Conservation (phyloP, 2,113 vertebrate genomes). For the Hippocampus mohnikei region DNA sequence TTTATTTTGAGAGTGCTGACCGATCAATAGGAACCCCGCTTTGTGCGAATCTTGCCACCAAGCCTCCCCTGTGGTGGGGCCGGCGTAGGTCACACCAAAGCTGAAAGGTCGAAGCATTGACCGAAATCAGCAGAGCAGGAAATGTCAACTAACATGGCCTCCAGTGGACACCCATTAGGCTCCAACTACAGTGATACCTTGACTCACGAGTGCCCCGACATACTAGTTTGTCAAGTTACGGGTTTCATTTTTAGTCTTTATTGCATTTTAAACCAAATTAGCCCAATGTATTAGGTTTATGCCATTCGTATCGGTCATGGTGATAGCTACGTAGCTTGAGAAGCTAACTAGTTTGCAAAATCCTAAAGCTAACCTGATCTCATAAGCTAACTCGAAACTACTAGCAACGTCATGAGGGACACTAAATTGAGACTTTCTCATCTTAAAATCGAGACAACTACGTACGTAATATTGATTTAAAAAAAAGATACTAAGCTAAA, state of each 20-base stretch:
- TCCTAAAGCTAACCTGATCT: neutral
- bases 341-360: neutral
- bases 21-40: constrained; percentile 55
- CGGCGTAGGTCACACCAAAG: constrained; percentile 55
- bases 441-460: too few species aligned
- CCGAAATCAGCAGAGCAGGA: constrained; percentile 64
- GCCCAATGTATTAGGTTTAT: neutral
- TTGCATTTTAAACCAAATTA: neutral
- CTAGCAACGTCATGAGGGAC: neutral
- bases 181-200: neutral
- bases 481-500: too few species aligned
- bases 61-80: constrained; percentile 46
- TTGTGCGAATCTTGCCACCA: constrained; percentile 42
- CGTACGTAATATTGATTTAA: too few species aligned
- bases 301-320: too few species aligned
- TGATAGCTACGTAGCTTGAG: neutral
- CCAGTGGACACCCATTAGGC: constrained; percentile 21
- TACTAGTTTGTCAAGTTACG: neutral
- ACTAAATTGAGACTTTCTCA: too few species aligned
- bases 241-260: neutral
- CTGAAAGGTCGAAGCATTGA: constrained; percentile 64
- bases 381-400: neutral
- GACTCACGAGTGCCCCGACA: neutral
- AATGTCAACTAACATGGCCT: constrained; percentile 61
- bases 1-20: constrained; percentile 15